Evolutionary conservation across 2,113 vertebrate genomes (phyloP), one percentile per base, ranked within the genome.

Genomic region (Elanoides forficatus): DNA sequence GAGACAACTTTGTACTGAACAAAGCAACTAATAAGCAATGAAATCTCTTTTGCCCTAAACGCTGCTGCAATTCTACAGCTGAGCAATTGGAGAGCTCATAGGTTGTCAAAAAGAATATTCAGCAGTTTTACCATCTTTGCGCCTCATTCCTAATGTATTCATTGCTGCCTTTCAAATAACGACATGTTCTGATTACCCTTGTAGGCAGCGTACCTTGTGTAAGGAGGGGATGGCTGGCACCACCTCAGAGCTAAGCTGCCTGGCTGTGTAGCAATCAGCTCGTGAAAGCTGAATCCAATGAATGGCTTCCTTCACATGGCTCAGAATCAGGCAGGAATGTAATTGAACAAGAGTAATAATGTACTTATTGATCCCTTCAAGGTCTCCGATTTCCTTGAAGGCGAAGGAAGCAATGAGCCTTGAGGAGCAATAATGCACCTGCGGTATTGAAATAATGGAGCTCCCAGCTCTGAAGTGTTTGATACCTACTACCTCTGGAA

Each of bases 361-460:
- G 94, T 88, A 95, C 76, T 94, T 92, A 95, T 94, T 96, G 94
- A 96, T 96, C 67, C 83, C 71, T 94, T 88, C 79, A 96, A 95
- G 87, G 74, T 81, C 72, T 87, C 73, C 6, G 15, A 75, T 94
- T 96, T 89, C 73, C 87, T 86, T 90, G 84, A 93, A 93, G 82
- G 67, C 20, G 0, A 80, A 76, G 81, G 87, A 86, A 92, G 80
- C 65, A 95, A 95, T 91, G 91, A 92, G 62, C 67, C 68, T 70
- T 4, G 5, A 94, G 86, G 73, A 88, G 60, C 60, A 82, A n/a
- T 90, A 72, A 90, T n/a, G 63, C 36, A 86, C 60, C 68, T 67
- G 23, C 14, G 11, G 38, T 53, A 22, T 17, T 36, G 75, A 90
- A 96, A 88, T 81, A 82, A 72, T 53, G 74, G 70, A 81, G 55